Conservation (phyloP, 2,113 vertebrate species). For the Heliornis fulica region DNA sequence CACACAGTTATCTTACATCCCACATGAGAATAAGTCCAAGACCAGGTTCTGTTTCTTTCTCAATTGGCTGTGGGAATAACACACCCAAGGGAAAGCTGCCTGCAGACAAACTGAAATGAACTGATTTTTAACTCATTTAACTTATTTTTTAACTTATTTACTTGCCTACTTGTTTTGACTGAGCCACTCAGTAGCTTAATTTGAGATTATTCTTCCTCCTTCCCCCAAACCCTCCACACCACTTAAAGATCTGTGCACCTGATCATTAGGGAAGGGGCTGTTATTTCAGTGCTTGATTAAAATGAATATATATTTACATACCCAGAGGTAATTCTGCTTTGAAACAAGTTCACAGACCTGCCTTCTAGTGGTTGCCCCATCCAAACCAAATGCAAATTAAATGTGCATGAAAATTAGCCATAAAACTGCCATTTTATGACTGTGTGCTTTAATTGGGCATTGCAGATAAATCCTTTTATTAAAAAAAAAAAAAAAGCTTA, state of each 20-base stretch:
- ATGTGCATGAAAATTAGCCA: not conserved
- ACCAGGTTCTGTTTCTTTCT: not conserved
- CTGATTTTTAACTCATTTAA: not conserved
- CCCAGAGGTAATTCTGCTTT: not conserved
- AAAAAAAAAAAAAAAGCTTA: not conserved
- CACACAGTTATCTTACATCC: not conserved
- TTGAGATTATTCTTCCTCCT: not conserved
- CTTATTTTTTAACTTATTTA: not conserved
- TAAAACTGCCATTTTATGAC: not conserved
- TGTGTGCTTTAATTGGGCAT: not conserved
- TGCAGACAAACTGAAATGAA: not conserved
- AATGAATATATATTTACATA: too few relatives aligned
- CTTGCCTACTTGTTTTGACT: too few relatives aligned
- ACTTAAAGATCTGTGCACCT: not conserved
- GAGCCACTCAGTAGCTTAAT: not conserved
- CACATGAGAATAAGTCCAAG: not conserved
- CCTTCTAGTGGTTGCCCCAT: not conserved
- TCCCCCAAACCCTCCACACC: not conserved
- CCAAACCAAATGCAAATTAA: slow-evolving; percentile 21
- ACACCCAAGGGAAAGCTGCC: not conserved
- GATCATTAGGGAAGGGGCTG: not conserved
- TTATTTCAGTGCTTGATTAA: not conserved
- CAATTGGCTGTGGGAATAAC: not conserved
- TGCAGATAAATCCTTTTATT: slow-evolving; percentile 28
- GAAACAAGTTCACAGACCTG: not conserved